Evolutionary conservation across 2,113 vertebrate genomes (phyloP), one percentile per base, ranked within the genome.

Genomic region (Typhlomys cinereus): DNA sequence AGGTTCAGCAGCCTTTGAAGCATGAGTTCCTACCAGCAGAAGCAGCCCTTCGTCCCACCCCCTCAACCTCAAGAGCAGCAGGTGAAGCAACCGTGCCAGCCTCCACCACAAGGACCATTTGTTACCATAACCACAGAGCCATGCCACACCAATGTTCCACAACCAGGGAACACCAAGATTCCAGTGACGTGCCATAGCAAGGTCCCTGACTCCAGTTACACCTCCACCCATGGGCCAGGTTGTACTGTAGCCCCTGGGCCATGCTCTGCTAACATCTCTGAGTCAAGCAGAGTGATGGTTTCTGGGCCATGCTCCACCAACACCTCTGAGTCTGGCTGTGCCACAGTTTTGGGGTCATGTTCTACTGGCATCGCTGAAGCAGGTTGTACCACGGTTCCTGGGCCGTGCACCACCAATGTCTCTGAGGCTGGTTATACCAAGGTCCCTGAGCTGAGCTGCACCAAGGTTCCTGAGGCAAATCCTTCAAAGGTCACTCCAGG

Each of bases 21-120:
- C 70, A 96, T 96, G 96, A 95, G 93, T 39, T 95, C 94, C 80
- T 57, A 96, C 21, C 95, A 97, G 93, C 93, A 95, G 83, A 96
- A 95, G 61, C 95, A 97, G 79, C 59, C 92, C 31, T 46, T 14
- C 12, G 41, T 4, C 14, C 52, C 71, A 39, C 94, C 90, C 9
- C 79, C 93, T 27, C 82, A 88, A 48, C 78, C 34, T 71, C 74
- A 95, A 17, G 36, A 94, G 70, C 48, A 96, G 1, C 92, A 95
- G 70, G 85, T 62, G 74, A 96, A 95, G 46, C 93, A 95, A 39
- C 83, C 92, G n/a, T 71, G 4, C 71, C 94, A 92, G 71, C 93
- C 85, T 89, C 96, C 94, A n/a, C 80, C 95, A 8, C 85, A 80
- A 5, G 78, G 27, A 21, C 78, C 18, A 20, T 29, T 36, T 29